Evolutionary conservation across 2,888 invertebrate genomes (phyloP).

Genomic region (Rotaria sp.): DNA sequence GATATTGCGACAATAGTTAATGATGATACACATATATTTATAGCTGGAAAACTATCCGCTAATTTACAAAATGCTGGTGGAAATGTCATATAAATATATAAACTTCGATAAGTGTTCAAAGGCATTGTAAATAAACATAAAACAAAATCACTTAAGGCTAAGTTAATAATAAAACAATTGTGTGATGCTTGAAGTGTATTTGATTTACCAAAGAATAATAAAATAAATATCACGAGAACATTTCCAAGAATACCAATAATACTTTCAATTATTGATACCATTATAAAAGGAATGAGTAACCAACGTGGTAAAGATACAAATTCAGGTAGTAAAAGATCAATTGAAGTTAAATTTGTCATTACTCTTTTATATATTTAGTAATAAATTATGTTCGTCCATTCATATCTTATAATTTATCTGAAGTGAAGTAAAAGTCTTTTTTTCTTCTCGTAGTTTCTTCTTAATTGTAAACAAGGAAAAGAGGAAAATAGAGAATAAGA

Average conservation of each 20-base stretch:
- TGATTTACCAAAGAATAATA: not conserved
- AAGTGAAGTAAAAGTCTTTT: not conserved
- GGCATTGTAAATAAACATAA: conserved; percentile 10
- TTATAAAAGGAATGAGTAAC: not conserved
- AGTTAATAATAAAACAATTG: conserved; percentile 17
- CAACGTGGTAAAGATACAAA: not conserved
- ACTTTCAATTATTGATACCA: not conserved
- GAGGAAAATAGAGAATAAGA: no score
- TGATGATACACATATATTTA: conserved; percentile 15
- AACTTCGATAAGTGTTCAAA: no score
- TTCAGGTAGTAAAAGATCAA: not conserved
- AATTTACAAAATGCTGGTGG: not conserved
- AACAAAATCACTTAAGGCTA: conserved; percentile 24
- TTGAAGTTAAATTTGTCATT: not conserved
- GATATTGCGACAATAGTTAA: not conserved
- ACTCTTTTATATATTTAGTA: not conserved
- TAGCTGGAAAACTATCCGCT: conserved; percentile 12
- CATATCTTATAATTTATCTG: not conserved
- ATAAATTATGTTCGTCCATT: not conserved
- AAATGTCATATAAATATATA: no score
- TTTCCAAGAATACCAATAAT: not conserved
- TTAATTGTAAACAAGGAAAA: not conserved
- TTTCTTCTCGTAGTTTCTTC: not conserved
- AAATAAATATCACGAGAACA: not conserved
- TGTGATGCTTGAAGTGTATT: not conserved